A percentile compares a stretch with the other conserved stretches of the same genome.
Evolutionary conservation across 2,797 vertebrate genomes (phyloP).

Genomic region (Poeciliopsis infans): DNA sequence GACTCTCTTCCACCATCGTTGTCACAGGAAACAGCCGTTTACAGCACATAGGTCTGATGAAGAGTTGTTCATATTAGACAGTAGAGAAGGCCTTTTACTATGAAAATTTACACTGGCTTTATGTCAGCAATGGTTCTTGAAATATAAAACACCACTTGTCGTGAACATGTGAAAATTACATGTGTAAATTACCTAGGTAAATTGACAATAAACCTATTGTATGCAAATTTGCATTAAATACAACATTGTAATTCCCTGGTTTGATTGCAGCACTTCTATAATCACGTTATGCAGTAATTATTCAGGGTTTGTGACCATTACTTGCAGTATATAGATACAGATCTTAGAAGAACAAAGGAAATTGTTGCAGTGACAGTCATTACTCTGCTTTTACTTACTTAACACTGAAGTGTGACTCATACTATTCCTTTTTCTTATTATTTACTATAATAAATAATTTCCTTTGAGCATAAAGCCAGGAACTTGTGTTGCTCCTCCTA

Average conservation of each 20-base stretch:
- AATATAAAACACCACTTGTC: neutral
- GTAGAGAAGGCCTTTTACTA: neutral
- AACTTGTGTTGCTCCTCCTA: neutral
- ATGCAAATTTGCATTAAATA: neutral
- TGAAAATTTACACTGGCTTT: neutral
- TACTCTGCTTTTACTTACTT: neutral
- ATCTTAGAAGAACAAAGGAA: neutral
- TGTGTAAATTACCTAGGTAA: neutral
- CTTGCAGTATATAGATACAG: neutral
- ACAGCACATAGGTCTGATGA: neutral
- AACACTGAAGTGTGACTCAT: neutral
- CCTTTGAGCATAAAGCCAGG: neutral
- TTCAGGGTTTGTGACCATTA: neutral
- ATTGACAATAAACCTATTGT: neutral
- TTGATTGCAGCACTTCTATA: neutral
- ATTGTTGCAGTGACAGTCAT: neutral
- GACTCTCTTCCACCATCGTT: neutral
- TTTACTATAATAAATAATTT: neutral
- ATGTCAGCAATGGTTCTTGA: neutral
- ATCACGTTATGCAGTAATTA: neutral
- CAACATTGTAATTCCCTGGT: neutral
- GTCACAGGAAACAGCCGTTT: conserved; percentile 10
- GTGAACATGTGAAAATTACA: neutral
- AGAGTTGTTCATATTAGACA: neutral
- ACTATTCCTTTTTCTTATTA: neutral